Evolutionary conservation across 1,140 invertebrate genomes (phyloP).

Genomic region (Diorhabda elongata): DNA sequence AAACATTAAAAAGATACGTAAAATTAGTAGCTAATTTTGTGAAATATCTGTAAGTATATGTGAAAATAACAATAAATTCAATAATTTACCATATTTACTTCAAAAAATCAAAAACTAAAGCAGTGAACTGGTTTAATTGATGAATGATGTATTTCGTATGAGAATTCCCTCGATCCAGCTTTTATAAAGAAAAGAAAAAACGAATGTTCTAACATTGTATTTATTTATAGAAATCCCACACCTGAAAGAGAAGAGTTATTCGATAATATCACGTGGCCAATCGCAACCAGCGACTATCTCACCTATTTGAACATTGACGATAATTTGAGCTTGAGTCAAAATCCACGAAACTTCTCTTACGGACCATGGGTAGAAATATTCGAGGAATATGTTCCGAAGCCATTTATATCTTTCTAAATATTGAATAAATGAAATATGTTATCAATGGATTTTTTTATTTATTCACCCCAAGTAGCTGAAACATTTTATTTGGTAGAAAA

Average conservation of each 20-base stretch:
- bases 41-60: constrained; percentile 13
- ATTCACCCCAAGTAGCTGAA: too few species aligned
- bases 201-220: background rate
- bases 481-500: too few species aligned
- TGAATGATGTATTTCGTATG: background rate
- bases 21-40: constrained; percentile 3
- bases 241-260: constrained; percentile 6
- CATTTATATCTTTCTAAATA: background rate
- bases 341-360: constrained; percentile 1
- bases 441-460: too few species aligned
- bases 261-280: constrained; percentile 8
- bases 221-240: constrained; percentile 12
- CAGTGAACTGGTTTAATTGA: too few species aligned
- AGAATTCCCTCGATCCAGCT: too few species aligned
- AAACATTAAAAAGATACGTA: constrained; percentile 2
- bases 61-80: background rate
- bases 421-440: too few species aligned
- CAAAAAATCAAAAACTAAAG: too few species aligned
- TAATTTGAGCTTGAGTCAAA: background rate
- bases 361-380: constrained; percentile 1
- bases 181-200: too few species aligned
- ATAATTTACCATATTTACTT: too few species aligned
- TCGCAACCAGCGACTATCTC: background rate
- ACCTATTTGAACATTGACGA: constrained; percentile 7
- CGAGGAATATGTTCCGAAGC: constrained; percentile 7